Conservation (phyloP, 1,140 invertebrate species). For the Acyrthosiphon pisum region DNA sequence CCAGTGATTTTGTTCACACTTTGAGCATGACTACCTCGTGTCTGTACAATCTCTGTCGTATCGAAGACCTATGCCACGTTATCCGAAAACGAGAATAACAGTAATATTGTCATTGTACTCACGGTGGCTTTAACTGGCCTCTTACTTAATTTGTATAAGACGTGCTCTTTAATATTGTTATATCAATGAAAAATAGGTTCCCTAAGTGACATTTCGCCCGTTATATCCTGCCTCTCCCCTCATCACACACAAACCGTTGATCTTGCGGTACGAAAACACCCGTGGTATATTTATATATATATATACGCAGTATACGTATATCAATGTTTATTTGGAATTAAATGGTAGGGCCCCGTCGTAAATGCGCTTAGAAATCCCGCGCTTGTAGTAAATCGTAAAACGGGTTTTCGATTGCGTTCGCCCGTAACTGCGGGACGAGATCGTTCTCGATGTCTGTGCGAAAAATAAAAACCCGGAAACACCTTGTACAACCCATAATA, state of each 20-base stretch:
- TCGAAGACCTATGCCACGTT: neutral
- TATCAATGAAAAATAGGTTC: too few relatives aligned
- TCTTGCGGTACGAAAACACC: too few relatives aligned
- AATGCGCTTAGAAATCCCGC: too few relatives aligned
- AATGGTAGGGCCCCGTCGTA: neutral
- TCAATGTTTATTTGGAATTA: neutral
- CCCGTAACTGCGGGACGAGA: neutral
- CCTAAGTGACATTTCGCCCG: too few relatives aligned
- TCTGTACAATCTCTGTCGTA: neutral
- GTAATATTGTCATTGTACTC: neutral
- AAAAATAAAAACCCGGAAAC: neutral
- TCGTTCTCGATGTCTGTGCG: neutral
- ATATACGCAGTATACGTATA: too few relatives aligned
- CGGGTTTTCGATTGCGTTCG: neutral
- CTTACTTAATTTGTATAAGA: neutral
- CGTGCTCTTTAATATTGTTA: neutral
- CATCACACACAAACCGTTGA: too few relatives aligned
- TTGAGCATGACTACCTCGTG: too few relatives aligned
- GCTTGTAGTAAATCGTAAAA: neutral
- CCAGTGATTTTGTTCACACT: neutral
- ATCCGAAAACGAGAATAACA: neutral
- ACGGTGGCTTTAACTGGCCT: neutral
- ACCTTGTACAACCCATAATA: neutral
- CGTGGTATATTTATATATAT: too few relatives aligned
- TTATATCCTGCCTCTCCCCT: too few relatives aligned